phyloP scores from a whole-genome alignment of 2,797 vertebrate species.

The Myripristis jacobus region DNA sequence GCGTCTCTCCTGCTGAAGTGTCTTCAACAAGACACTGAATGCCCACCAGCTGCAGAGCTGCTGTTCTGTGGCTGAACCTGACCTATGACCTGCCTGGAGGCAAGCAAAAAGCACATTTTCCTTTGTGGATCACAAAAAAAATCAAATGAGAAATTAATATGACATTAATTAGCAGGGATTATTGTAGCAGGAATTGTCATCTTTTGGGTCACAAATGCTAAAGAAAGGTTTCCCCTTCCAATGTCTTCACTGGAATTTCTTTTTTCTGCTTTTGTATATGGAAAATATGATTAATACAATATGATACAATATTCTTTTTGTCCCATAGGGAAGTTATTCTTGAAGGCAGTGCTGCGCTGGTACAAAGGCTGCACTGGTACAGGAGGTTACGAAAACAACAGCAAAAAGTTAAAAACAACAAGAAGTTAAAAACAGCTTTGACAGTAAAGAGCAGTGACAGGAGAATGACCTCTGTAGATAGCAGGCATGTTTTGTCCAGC shows the following conservation, averaged over 20 bases:
- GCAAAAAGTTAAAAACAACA: too few species aligned
- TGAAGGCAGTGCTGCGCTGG: too few species aligned
- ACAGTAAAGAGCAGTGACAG: neutral
- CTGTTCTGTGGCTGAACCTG: slow-evolving; percentile 18
- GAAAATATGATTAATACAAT: too few species aligned
- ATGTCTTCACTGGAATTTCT: neutral
- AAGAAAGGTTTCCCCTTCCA: neutral
- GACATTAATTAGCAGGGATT: neutral
- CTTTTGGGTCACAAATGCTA: neutral
- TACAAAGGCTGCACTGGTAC: too few species aligned
- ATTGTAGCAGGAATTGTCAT: too few species aligned
- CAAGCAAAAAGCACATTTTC: slow-evolving; percentile 3
- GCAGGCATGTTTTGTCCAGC: slow-evolving; percentile 36
- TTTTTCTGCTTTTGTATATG: neutral
- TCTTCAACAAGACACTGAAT: slow-evolving; percentile 10
- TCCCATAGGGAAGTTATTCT: too few species aligned
- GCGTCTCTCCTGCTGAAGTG: slow-evolving; percentile 3
- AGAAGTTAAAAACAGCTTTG: too few species aligned
- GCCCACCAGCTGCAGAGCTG: slow-evolving; percentile 6
- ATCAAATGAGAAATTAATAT: too few species aligned
- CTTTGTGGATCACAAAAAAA: too few species aligned
- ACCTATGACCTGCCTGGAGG: slow-evolving; percentile 24
- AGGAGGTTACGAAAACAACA: too few species aligned
- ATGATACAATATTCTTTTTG: too few species aligned
- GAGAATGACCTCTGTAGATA: slow-evolving; percentile 15